Evolutionary conservation across 2,888 invertebrate genomes (phyloP), one percentile per base, ranked within the genome.

Genomic region (Protonemura montana): DNA sequence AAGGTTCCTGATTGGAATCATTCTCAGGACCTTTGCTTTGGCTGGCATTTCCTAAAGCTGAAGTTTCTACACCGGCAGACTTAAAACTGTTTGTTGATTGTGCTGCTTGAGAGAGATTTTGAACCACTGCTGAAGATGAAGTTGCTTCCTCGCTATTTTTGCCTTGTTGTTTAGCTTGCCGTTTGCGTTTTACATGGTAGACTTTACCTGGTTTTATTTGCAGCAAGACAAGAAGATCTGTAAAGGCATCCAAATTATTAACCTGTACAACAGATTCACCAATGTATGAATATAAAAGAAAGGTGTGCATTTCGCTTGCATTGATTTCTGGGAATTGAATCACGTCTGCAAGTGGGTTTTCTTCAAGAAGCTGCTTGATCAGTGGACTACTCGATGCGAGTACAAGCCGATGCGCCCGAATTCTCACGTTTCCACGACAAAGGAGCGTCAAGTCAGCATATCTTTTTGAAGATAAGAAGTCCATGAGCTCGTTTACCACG

Each of bases 181-280:
- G 16, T 59, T 42, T 27, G 29, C 16, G 59, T 59, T 82, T 41
- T 41, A 85, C 86, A n/a, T 86, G 81, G 10, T 86, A 30, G n/a
- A 96, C 96, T 1, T 81, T 28, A 13, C 26, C 76, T 88, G 96
- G 96, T 91, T 96, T 96, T 89, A 97, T 97, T 93, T 97, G 96
- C 89, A 97, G 92, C 89, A 97, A 92, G 91, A 96, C 95, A 91
- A 97, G 95, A 86, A 97, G 92, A 91, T 97, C 97, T 92, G 96
- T 95, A 92, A 97, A 94, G 90, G 95, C 96, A 90, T 95, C 95
- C 89, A 97, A 94, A 92, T 97, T n/a, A n/a, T n/a, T n/a, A n/a
- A n/a, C n/a, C n/a, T n/a, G n/a, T n/a, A n/a, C n/a, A n/a, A n/a
- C n/a, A n/a, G n/a, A n/a, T n/a, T n/a, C n/a, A n/a, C n/a, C n/a